Percentiles rank a stretch among this genome's conserved stretches.
Evolutionary conservation across 2,888 invertebrate species (phyloP).

Genomic region (Apoderus coryli): DNA sequence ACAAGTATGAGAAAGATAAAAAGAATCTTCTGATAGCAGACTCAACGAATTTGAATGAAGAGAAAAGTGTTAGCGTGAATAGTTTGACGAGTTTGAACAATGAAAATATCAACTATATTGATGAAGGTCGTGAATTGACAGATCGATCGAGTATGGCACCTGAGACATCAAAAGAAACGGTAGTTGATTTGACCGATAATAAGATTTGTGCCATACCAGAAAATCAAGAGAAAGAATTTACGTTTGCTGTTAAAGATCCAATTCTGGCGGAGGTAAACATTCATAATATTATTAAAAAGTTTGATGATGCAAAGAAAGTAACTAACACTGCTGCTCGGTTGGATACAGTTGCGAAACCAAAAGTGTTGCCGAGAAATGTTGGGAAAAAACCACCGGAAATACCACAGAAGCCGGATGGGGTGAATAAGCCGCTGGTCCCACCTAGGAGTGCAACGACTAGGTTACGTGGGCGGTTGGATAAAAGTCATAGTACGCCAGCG

Average conservation of each 20-base stretch:
- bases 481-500: slow-evolving; percentile 70
- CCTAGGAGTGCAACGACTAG: slow-evolving; percentile 25
- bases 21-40: slow-evolving; percentile 15
- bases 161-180: slow-evolving; percentile 26
- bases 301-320: slow-evolving; percentile 24
- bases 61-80: slow-evolving; percentile 30
- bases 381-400: slow-evolving; percentile 25
- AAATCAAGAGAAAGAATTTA: slow-evolving; percentile 6
- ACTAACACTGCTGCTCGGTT: slow-evolving; percentile 11
- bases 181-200: slow-evolving; percentile 23
- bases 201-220: slow-evolving; percentile 17
- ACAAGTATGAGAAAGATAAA: slow-evolving; percentile 19
- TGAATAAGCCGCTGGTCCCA: slow-evolving; percentile 27
- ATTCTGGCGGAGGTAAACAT: slow-evolving; percentile 29
- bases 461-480: slow-evolving; percentile 49
- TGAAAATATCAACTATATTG: slow-evolving; percentile 31
- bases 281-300: slow-evolving; percentile 31
- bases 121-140: slow-evolving; percentile 30
- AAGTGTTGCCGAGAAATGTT: slow-evolving; percentile 23
- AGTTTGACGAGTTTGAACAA: slow-evolving; percentile 30
- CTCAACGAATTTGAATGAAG: slow-evolving; percentile 25
- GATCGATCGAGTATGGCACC: slow-evolving; percentile 31
- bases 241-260: slow-evolving; percentile 19
- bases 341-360: slow-evolving; percentile 20
- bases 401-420: slow-evolving; percentile 21